phyloP scores from a whole-genome alignment of 1,140 invertebrate genomes.

The Mycetomoellerius zeteki region DNA sequence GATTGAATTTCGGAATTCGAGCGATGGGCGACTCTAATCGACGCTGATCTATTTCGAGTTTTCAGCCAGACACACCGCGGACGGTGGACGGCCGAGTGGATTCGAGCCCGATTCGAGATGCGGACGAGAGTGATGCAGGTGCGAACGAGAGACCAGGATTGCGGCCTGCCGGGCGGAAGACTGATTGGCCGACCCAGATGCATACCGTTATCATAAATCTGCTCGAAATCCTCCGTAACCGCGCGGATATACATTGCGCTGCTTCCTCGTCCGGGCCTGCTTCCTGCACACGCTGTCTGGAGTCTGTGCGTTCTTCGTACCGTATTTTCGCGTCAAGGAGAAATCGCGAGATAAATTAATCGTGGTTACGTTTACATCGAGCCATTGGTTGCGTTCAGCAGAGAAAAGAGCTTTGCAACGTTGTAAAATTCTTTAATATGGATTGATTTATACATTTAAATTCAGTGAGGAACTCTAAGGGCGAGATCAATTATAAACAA shows the following conservation, averaged over 20 bases:
- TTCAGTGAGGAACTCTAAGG: too few species aligned
- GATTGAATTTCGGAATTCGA: slow-evolving; percentile 24
- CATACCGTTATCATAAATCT: slow-evolving; percentile 70
- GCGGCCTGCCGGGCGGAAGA: slow-evolving; percentile 39
- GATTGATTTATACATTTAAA: too few species aligned
- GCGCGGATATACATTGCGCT: slow-evolving; percentile 44
- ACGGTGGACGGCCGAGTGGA: neutral
- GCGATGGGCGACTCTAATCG: slow-evolving; percentile 16
- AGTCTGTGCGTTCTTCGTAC: slow-evolving; percentile 39
- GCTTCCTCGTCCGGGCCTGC: neutral
- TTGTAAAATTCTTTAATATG: too few species aligned
- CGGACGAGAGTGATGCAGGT: slow-evolving; percentile 50
- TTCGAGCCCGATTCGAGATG: slow-evolving; percentile 45
- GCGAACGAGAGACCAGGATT: slow-evolving; percentile 61
- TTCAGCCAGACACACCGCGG: neutral
- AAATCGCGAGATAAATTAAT: slow-evolving; percentile 36
- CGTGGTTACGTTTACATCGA: too few species aligned
- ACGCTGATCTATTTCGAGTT: slow-evolving; percentile 28
- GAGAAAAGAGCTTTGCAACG: too few species aligned
- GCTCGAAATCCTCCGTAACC: slow-evolving; percentile 41
- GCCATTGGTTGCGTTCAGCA: too few species aligned
- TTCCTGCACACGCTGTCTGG: neutral
- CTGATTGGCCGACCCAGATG: slow-evolving; percentile 66
- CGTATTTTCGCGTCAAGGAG: slow-evolving; percentile 10
- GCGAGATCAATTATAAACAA: too few species aligned